Base-by-base conservation (phyloP, 2,888 invertebrate species). In the Platerodrilus igneus region DNA sequence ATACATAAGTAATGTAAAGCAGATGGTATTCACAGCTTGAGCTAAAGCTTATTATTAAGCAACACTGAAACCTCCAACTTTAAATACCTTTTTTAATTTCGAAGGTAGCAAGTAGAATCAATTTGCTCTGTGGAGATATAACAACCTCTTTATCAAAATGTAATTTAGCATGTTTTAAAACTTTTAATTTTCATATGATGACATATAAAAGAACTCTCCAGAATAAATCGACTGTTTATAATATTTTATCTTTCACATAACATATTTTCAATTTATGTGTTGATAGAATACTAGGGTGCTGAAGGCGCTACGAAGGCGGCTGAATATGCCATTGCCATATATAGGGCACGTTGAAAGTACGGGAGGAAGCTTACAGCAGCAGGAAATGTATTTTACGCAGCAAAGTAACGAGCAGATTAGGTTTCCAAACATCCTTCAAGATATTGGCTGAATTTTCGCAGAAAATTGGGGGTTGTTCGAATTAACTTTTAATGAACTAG, bases 221-320 rank as follows among this genome's bases (percentile, higher is more conserved):
- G 23, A 22, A 39, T 29, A 39, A 43, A 43, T 43, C 36, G 43
- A 43, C 48, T 49, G 44, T 51, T 51, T 51, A 49, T 51, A 49
- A 51, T 49, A 49, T 46, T 47, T 43, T 46, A 49, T 51, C 45
- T 47, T 42, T 41, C 35, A 40, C 41, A 44, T 41, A 51, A 48
- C 49, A 49, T 49, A 45, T 49, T 51, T 51, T 47, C 51, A 51
- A 51, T 51, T 49, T 51, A 40, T 41, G 44, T 43, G 47, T 45
- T 45, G 47, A 50, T 45, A 40, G 36, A 41, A 44, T 30, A 21
- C 37, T 41, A 32, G 30, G 42, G 35, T 31, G 47, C 35, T 34
- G 31, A 37, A 33, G 37, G 31, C 34, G 32, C 30, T 26, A 34
- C 27, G 37, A 48, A 45, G 36, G 41, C 34, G 38, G 38, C 13